Evolutionary conservation across 2,113 vertebrate species (phyloP), one percentile per base, ranked within the genome.

Genomic region (Scalopus aquaticus): DNA sequence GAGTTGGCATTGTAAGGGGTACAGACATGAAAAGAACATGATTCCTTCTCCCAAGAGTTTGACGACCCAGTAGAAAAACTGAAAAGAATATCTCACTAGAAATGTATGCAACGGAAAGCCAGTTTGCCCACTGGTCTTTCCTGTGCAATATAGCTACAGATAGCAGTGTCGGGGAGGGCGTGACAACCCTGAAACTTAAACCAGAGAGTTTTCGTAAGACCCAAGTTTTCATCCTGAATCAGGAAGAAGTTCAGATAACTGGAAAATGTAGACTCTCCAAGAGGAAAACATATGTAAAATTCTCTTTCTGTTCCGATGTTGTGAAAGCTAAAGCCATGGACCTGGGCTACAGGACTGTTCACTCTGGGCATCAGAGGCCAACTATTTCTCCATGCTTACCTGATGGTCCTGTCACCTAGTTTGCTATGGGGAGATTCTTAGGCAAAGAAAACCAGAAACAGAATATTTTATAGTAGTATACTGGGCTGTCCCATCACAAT

Each of bases 101-200:
- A 64, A 77, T 15, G 5, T 6, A 46, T 62, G 49, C 54, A 69
- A n/a, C 9, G 26, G 56, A 56, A 30, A 1, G 35, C 62, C 9
- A 1, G 26, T 62, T 51, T 28, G 32, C 37, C 37, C 51, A 10
- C 2, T 5, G 42, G 19, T 16, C 15, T 7, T 11, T 44, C 64
- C 32, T 17, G 30, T 0, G 42, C 24, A n/a, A 12, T 16, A 1
- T 0, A 39, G 19, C 5, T 44, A 2, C 0, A 37, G 13, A 0
- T 0, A 1, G 15, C 32, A 13, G 26, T 2, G 6, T 37, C 15
- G 42, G n/a, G 30, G 62, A 15, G 46, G 24, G 17, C 30, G 9
- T 51, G 13, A 8, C 0, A 2, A 20, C 17, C 58, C 22, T 37
- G 44, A 26, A n/a, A 58, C 46, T 32, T 49, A 42, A 39, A 46